Percentiles rank a stretch among this genome's conserved stretches.
Conservation (phyloP, 30 jellyfish, hydroid and myxozoan species). For the Turritopsis rubra region DNA sequence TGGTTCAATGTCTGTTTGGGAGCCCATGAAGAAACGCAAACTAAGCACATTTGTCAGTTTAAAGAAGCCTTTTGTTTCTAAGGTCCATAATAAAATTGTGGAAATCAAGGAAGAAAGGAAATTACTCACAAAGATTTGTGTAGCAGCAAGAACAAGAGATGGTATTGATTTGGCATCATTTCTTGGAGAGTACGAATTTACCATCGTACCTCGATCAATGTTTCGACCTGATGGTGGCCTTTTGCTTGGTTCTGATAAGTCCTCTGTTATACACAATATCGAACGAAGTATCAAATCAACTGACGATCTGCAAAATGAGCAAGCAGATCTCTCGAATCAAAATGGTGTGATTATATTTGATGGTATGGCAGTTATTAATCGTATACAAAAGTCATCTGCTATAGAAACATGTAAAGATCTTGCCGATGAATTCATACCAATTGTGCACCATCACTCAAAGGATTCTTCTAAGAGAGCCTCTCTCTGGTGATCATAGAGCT, state of each 20-base stretch:
- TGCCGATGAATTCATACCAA: not conserved
- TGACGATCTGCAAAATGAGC: not conserved
- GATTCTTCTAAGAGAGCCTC: too few relatives aligned
- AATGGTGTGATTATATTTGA: not conserved
- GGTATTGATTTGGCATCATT: not conserved
- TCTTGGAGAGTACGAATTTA: not conserved
- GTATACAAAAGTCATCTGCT: not conserved
- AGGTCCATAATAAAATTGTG: not conserved
- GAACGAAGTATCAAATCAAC: not conserved
- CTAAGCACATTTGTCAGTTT: not conserved
- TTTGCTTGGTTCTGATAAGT: not conserved
- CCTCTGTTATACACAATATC: not conserved
- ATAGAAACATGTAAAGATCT: not conserved
- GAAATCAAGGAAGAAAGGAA: not conserved
- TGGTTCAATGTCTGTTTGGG: not conserved
- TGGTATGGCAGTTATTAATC: not conserved
- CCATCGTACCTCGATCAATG: not conserved
- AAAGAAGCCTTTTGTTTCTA: not conserved
- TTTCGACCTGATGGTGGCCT: not conserved
- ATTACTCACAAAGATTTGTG: not conserved
- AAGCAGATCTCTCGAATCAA: not conserved
- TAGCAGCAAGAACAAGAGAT: not conserved
- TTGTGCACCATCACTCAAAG: not conserved
- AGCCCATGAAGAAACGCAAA: not conserved
- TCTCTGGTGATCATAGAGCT: too few relatives aligned